Evolutionary conservation across 2,888 invertebrate species (phyloP).

Genomic region (Ennomos quercinarius): DNA sequence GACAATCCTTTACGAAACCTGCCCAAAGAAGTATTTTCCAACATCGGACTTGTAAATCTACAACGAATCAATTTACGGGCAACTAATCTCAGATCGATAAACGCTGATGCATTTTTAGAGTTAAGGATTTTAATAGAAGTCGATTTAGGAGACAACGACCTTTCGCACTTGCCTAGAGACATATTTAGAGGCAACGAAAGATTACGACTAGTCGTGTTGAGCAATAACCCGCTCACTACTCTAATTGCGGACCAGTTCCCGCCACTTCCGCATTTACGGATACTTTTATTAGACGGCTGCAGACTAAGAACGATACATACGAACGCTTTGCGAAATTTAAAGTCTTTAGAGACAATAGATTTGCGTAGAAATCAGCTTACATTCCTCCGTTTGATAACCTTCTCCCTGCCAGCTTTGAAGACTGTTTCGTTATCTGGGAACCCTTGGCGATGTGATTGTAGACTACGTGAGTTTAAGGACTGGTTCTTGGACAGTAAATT

Average conservation of each 20-base stretch:
- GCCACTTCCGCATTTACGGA: slow-evolving; percentile 91
- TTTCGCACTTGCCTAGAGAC: slow-evolving; percentile 89
- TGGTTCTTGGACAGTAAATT: slow-evolving; percentile 94
- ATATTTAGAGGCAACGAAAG: slow-evolving; percentile 95
- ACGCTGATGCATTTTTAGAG: slow-evolving; percentile 94
- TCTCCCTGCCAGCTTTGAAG: slow-evolving; percentile 91
- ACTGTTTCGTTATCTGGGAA: slow-evolving; percentile 93
- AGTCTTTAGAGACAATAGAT: slow-evolving; percentile 90
- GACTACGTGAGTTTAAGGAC: slow-evolving; percentile 91
- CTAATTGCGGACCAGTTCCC: slow-evolving; percentile 93
- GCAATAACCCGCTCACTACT: slow-evolving; percentile 92
- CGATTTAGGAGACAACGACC: slow-evolving; percentile 93
- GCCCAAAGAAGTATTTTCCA: slow-evolving; percentile 91
- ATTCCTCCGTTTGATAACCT: slow-evolving; percentile 83
- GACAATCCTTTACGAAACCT: slow-evolving; percentile 92
- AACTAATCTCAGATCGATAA: slow-evolving; percentile 90
- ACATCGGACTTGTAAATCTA: slow-evolving; percentile 92
- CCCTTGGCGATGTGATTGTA: slow-evolving; percentile 96
- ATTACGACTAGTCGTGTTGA: slow-evolving; percentile 90
- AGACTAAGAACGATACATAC: slow-evolving; percentile 90
- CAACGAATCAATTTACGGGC: slow-evolving; percentile 93
- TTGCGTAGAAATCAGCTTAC: slow-evolving; percentile 93
- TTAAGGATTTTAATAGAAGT: slow-evolving; percentile 94
- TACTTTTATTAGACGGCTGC: slow-evolving; percentile 92
- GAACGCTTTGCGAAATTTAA: slow-evolving; percentile 91